Evolutionary conservation across 2,888 invertebrate species (phyloP).

Genomic region (Hyposoter didymator): DNA sequence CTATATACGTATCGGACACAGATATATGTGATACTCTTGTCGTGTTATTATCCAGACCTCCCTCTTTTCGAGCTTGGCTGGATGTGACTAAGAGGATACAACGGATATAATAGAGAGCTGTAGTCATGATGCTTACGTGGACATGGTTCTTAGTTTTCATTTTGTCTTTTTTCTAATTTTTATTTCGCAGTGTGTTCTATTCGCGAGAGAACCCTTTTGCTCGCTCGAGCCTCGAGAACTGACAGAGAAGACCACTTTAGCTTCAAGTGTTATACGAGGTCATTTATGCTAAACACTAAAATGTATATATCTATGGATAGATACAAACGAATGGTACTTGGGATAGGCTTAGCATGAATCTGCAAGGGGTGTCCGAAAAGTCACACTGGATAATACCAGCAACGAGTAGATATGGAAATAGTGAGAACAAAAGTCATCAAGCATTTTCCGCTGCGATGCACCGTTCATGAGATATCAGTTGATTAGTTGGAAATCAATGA

Average conservation of each 20-base stretch:
- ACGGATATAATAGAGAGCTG: background rate
- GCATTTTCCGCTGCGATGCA: background rate
- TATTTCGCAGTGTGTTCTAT: slow-evolving; percentile 9
- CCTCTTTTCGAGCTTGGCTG: slow-evolving; percentile 46
- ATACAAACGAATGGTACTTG: slow-evolving; percentile 5
- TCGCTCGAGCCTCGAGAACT: slow-evolving; percentile 37
- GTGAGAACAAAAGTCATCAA: background rate
- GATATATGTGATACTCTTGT: background rate
- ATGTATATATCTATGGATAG: background rate
- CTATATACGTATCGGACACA: background rate
- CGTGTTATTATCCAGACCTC: slow-evolving; percentile 16
- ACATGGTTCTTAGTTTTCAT: slow-evolving; percentile 33
- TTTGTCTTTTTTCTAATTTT: background rate
- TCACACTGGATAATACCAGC: background rate
- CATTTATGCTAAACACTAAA: slow-evolving; percentile 55
- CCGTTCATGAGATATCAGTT: background rate
- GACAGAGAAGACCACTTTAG: slow-evolving; percentile 52
- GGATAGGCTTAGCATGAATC: background rate
- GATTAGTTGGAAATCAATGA: background rate
- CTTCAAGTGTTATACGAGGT: slow-evolving; percentile 62
- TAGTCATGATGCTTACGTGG: slow-evolving; percentile 34
- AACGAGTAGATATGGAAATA: background rate
- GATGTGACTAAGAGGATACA: slow-evolving; percentile 36
- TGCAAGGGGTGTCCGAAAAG: slow-evolving; percentile 5
- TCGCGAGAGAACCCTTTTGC: slow-evolving; percentile 26